These are phyloP conservation scores for Aphaenogaster ashmeadi DNA, from an alignment of 1,140 invertebrate species.

Conservation along the genomic window DNA sequence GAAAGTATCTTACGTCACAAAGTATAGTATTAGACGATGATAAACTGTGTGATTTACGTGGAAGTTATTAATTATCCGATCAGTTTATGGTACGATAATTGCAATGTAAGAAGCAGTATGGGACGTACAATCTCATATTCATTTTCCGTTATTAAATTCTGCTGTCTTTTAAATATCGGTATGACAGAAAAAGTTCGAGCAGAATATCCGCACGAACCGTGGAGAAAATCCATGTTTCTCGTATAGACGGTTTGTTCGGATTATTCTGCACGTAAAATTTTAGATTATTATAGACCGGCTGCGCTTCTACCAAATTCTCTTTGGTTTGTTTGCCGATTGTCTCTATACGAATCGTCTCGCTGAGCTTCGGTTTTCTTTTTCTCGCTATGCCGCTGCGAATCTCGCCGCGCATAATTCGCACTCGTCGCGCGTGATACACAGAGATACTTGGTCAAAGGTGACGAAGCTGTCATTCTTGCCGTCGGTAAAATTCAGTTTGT, in stretches of 20 bases:
- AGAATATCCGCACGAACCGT: neutral
- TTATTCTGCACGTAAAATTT: slow-evolving; percentile 6
- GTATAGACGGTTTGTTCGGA: neutral
- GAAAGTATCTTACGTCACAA: slow-evolving; percentile 32
- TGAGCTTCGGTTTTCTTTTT: neutral
- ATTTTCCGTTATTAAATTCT: neutral
- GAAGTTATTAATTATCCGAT: slow-evolving; percentile 47
- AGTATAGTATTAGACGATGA: neutral
- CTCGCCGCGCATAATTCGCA: slow-evolving; percentile 15
- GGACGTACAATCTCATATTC: neutral
- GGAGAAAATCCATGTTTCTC: neutral
- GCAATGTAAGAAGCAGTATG: neutral
- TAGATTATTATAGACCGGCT: slow-evolving; percentile 1
- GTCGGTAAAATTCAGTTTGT: slow-evolving; percentile 32
- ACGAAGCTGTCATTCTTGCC: slow-evolving; percentile 23
- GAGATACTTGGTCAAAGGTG: neutral
- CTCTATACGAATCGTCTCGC: slow-evolving; percentile 18
- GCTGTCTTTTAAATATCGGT: slow-evolving; percentile 16
- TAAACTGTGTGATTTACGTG: slow-evolving; percentile 32
- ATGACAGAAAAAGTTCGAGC: neutral
- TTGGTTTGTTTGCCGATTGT: slow-evolving; percentile 42
- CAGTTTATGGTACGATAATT: slow-evolving; percentile 34
- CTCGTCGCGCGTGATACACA: neutral
- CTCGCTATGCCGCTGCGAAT: neutral
- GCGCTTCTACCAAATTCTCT: slow-evolving; percentile 20